These are phyloP conservation scores for Psephotus haematonotus DNA, from an alignment of 2,113 vertebrate genomes.

Conservation along the genomic window DNA sequence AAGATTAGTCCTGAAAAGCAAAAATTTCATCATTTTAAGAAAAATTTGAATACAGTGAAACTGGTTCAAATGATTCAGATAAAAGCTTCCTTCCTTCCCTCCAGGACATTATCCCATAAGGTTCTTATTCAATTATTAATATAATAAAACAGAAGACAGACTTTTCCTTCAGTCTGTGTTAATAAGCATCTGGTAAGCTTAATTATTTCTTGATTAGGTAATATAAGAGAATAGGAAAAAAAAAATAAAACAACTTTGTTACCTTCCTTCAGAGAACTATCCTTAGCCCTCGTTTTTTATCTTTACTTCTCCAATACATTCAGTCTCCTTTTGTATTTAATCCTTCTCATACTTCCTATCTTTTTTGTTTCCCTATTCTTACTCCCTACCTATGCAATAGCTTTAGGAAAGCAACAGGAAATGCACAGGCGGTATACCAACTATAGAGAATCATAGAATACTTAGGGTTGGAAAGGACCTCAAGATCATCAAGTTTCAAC, in stretches of 20 bases:
- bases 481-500: too few species aligned
- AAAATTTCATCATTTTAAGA: neutral
- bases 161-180: neutral
- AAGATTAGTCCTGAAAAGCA: neutral
- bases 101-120: neutral
- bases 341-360: neutral
- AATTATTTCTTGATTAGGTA: neutral
- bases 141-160: neutral
- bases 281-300: neutral
- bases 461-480: too few species aligned
- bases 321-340: neutral
- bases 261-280: neutral
- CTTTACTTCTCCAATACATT: neutral
- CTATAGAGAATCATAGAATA: neutral
- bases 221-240: neutral
- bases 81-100: neutral
- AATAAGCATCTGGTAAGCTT: neutral
- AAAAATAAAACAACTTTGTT: neutral
- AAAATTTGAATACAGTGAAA: neutral
- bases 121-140: neutral
- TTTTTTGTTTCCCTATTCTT: neutral
- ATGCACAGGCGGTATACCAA: neutral
- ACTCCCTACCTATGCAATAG: accelerated
- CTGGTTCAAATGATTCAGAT: neutral
- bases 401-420: neutral